Conservation (phyloP, 2,797 vertebrate species). For the Pitangus sulphuratus region DNA sequence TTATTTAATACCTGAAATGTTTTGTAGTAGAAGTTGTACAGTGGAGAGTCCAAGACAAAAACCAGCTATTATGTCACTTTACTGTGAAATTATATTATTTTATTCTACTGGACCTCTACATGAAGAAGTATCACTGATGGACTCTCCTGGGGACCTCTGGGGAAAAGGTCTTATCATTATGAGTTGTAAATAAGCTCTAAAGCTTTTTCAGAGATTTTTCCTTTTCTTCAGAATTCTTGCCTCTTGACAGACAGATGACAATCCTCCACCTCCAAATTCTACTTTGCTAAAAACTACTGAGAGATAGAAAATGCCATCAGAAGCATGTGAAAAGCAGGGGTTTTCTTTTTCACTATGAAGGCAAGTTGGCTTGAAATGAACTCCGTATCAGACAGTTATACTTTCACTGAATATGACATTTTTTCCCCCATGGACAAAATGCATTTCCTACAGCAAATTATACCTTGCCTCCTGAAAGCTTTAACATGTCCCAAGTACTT, state of each 20-base stretch:
- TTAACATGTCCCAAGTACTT: neutral
- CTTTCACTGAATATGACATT: neutral
- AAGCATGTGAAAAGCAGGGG: neutral
- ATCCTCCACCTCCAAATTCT: neutral
- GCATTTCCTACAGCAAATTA: neutral
- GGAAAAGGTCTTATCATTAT: neutral
- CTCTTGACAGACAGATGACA: neutral
- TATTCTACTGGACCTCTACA: neutral
- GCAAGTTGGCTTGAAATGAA: neutral
- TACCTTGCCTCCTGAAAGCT: neutral
- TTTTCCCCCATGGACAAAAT: neutral
- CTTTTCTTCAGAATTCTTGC: neutral
- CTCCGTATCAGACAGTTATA: neutral
- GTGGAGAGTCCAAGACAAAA: neutral
- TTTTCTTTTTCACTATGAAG: neutral
- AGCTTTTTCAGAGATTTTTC: neutral
- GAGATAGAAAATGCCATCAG: neutral
- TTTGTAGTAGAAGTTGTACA: neutral
- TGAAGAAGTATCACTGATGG: neutral
- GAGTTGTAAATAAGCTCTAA: neutral
- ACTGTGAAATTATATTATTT: neutral
- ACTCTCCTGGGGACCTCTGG: neutral
- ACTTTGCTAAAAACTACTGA: neutral
- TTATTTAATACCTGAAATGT: neutral
- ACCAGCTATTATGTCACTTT: neutral